phyloP scores from a whole-genome alignment of 1,140 invertebrate species.

The Mylabris phalerata region DNA sequence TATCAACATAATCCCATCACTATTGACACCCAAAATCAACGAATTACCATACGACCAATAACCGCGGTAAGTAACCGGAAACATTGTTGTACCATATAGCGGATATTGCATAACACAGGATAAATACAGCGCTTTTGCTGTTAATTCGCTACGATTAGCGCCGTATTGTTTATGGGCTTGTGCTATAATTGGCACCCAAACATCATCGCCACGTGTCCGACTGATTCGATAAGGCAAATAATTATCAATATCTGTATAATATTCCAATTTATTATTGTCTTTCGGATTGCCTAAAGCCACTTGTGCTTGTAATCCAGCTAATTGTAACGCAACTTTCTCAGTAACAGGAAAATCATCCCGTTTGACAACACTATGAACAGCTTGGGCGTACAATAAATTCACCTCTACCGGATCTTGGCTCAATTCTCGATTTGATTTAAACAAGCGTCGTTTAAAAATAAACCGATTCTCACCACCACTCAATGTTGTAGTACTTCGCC shows the following conservation, averaged over 20 bases:
- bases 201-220: slow-evolving; percentile 62
- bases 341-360: slow-evolving; percentile 92
- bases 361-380: slow-evolving; percentile 91
- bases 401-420: slow-evolving; percentile 96
- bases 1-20: slow-evolving; percentile 82
- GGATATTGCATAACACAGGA: slow-evolving; percentile 97
- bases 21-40: slow-evolving; percentile 76
- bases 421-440: slow-evolving; percentile 78
- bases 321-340: slow-evolving; percentile 87
- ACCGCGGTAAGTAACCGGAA: slow-evolving; percentile 83
- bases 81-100: slow-evolving; percentile 90
- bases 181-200: slow-evolving; percentile 77
- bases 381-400: slow-evolving; percentile 90
- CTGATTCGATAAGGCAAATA: slow-evolving; percentile 75
- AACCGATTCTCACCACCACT: slow-evolving; percentile 86
- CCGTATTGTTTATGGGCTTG: slow-evolving; percentile 88
- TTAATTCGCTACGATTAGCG: slow-evolving; percentile 79
- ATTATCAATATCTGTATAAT: slow-evolving; percentile 72
- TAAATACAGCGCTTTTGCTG: slow-evolving; percentile 88
- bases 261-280: slow-evolving; percentile 58
- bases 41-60: slow-evolving; percentile 60
- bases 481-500: slow-evolving; percentile 50
- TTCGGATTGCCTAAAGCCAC: slow-evolving; percentile 84
- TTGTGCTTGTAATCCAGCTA: slow-evolving; percentile 90
- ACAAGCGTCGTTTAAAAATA: slow-evolving; percentile 86